Evolutionary conservation across 2,797 vertebrate genomes (phyloP), one percentile per base, ranked within the genome.

Genomic region (Anomalospiza imberbis): DNA sequence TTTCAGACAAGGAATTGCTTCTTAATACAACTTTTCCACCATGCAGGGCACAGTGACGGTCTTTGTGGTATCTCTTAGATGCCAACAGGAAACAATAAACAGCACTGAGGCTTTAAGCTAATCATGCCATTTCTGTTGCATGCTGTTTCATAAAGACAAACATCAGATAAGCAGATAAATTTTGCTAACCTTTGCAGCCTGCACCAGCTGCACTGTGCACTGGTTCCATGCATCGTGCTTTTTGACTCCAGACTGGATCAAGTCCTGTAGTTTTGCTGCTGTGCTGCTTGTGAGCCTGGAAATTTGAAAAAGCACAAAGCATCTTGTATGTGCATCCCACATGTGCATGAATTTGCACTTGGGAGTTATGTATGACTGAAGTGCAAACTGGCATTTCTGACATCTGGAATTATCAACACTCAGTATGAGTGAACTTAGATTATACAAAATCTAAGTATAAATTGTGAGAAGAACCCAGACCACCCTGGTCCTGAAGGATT

Each of bases 151-250:
- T 47, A 68, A 93, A 62, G 60, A 57, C 45, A 63, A 38, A 63
- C 1, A 4, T 53, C 24, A 91, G 63, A 65, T 47, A 75, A 85
- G 28, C 44, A 88, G 26, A 32, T 40, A 29, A 45, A 11, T 80
- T 36, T 61, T 79, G 71, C 98, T 96, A 67, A 98, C 98, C 97
- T 98, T 97, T 0, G 98, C 97, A 67, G 98, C 97, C 87, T 97
- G 97, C 17, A 91, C 75, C 28, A 98, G 96, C 62, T 97, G 96
- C 81, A 98, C 90, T 0, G 97, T 92, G 45, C 97, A 98, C 91
- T 55, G 91, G 95, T 98, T 98, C 98, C 98, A 98, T 0, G 98
- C 98, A 0, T 97, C 91, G 0, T 98, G 13, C 86, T 95, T 86
- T 38, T 97, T 93, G 7, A 53, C 66, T 87, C 98, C 98, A 3